Evolutionary conservation across 2,113 vertebrate genomes (phyloP), one percentile per base, ranked within the genome.

Genomic region (Toxotes chatareus): DNA sequence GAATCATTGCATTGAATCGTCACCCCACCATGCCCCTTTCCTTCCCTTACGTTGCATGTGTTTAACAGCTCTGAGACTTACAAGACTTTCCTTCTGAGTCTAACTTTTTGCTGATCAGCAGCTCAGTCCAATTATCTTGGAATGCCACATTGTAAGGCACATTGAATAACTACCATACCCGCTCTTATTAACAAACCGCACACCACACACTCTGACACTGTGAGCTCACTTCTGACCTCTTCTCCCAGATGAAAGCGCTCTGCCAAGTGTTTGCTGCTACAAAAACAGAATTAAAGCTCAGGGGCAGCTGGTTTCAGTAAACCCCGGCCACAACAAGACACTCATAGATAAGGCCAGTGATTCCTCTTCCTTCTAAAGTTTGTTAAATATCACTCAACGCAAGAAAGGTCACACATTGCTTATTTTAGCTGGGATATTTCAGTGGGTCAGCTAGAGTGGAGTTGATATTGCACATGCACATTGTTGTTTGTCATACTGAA

Each of bases 121-220:
- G 74, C 70, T 67, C 56, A 31, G 60, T 79, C 80, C 86, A 91
- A 93, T 94, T 93, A 92, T 78, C 83, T 85, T 62, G 55, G 68
- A 90, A 85, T 80, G 82, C 73, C 70, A 79, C 72, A 73, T 81
- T 85, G 84, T 87, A 86, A 87, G 82, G 85, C 84, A 73, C 84
- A 93, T 89, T 89, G 83, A 88, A 85, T 84, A 87, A 69, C 63
- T 56, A 47, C 70, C 56, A 36, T 17, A 40, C 32, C 1, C 60
- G 66, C 49, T 76, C 69, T 68, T 71, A 80, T 78, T 85, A 36
- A 27, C 66, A 67, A 86, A 83, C 44, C 72, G 49, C 68, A 68
- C 42, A 86, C 19, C 3, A 11, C 66, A 64, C 62, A 84, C 79
- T 73, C 77, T 70, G 36, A 84, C 75, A 65, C 72, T 55, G 47